A percentile compares a stretch with the other conserved stretches of the same genome.
Evolutionary conservation across 2,888 invertebrate species (phyloP).

Genomic region (Cyaniris semiargus): DNA sequence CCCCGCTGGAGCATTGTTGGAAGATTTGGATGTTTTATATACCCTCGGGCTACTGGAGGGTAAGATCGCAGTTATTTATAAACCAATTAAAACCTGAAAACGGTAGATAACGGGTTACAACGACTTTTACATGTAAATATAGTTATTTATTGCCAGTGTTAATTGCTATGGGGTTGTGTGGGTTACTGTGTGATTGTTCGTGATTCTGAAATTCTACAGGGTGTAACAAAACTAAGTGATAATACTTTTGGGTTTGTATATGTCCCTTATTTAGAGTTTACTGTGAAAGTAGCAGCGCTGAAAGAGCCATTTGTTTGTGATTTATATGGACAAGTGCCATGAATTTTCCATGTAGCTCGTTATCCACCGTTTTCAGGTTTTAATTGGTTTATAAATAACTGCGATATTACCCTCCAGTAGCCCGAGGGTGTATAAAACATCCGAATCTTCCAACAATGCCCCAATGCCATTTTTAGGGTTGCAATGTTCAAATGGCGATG

Average conservation of each 20-base stretch:
- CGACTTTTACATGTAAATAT: conserved; percentile 46
- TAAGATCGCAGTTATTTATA: conserved; percentile 70
- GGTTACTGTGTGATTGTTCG: background rate
- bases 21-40: conserved; percentile 55
- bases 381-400: conserved; percentile 79
- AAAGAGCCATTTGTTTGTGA: too few species aligned
- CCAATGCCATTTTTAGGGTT: too few species aligned
- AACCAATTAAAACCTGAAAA: conserved; percentile 75
- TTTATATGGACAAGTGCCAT: conserved; percentile 48
- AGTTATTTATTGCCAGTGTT: conserved; percentile 28
- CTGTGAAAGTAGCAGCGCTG: too few species aligned
- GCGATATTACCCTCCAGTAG: conserved; percentile 56
- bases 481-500: too few species aligned
- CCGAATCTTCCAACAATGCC: conserved; percentile 62
- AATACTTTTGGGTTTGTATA: too few species aligned
- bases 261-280: too few species aligned
- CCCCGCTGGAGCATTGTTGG: conserved; percentile 59
- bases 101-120: conserved; percentile 62
- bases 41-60: conserved; percentile 53
- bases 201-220: too few species aligned
- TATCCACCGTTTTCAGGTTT: conserved; percentile 68
- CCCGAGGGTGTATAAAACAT: conserved; percentile 47
- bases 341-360: conserved; percentile 56
- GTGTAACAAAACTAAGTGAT: too few species aligned
- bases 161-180: conserved; percentile 14